Percentiles rank a stretch among this genome's conserved stretches.
Conservation (phyloP, 2,797 vertebrate genomes). For the Paratrypauchen microcephalus region DNA sequence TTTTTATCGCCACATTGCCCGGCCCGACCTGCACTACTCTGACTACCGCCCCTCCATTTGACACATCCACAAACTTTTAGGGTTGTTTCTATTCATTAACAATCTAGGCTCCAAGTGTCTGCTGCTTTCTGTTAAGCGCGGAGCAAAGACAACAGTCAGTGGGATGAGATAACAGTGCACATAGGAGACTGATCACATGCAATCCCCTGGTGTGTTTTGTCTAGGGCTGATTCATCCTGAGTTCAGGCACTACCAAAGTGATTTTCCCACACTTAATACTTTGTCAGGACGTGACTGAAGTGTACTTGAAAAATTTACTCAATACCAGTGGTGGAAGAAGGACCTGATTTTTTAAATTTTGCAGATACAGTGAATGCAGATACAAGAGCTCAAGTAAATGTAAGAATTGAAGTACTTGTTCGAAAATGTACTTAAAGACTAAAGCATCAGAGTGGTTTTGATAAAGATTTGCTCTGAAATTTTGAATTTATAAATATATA, state of each 20-base stretch:
- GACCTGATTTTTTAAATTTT: too few relatives aligned
- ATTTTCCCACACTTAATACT: constrained; percentile 51
- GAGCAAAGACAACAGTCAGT: constrained; percentile 58
- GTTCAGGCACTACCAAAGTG: constrained; percentile 34
- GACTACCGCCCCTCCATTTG: neutral
- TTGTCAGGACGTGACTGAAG: neutral
- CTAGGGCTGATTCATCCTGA: constrained; percentile 64
- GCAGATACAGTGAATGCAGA: too few relatives aligned
- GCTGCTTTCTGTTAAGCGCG: constrained; percentile 39
- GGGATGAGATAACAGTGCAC: constrained; percentile 62
- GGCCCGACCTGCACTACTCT: too few relatives aligned
- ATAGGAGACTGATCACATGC: constrained; percentile 54
- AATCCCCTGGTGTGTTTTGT: constrained; percentile 70
- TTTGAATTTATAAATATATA: too few relatives aligned
- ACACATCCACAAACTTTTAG: neutral
- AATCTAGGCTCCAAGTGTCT: constrained; percentile 10
- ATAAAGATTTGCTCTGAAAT: too few relatives aligned
- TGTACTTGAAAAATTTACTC: too few relatives aligned
- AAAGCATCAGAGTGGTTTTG: too few relatives aligned
- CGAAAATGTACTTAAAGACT: too few relatives aligned
- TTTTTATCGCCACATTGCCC: too few relatives aligned
- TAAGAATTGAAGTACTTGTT: too few relatives aligned
- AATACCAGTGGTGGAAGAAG: too few relatives aligned
- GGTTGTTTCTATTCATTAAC: constrained; percentile 15
- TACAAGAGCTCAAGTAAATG: too few relatives aligned